Evolutionary conservation across 2,888 invertebrate species (phyloP), one percentile per base, ranked within the genome.

Genomic region (Hypena proboscidalis): DNA sequence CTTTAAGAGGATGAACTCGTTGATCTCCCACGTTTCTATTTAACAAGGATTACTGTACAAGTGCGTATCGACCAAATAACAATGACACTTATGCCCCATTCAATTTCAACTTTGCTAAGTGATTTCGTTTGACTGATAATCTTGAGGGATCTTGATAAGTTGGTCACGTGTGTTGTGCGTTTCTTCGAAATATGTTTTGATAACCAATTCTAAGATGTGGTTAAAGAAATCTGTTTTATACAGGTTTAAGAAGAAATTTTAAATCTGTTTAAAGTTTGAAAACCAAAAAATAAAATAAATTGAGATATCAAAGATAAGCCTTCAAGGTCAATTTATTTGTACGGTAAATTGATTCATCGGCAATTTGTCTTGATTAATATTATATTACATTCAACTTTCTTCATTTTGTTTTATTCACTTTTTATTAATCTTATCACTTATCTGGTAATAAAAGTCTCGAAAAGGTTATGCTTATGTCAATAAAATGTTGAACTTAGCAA

Each of bases 1-100:
- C 48, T 57, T 45, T 46, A 51, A 52, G 44, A 43, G 42, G 37
- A 33, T 21, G 32, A 29, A 26, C 36, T 40, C 44, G 42, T 59
- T 44, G 45, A 27, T 57, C 54, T 60, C 40, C 33, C 23, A 15
- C 40, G 34, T 60, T 58, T 47, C 52, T 64, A 60, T 60, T 64
- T 64, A 49, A 40, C 27, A 4, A 41, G 60, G 57, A 64, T 64
- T 63, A 63, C 22, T 37, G 27, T 25, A 26, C 29, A 29, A 39
- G 42, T 35, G 27, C 22, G 42, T 27, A 33, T 8, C 13, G 22
- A 25, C 17, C 37, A 19, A 22, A 25, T 44, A 38, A 42, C 25
- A 31, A 35, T 51, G 39, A 32, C 9, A 20, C 25, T 14, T 11
- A 14, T 6, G 11, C 8, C 4, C 10, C 11, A 34, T 11, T 1